Evolutionary conservation across 2,113 vertebrate genomes (phyloP).

Genomic region (Pao palembangensis): DNA sequence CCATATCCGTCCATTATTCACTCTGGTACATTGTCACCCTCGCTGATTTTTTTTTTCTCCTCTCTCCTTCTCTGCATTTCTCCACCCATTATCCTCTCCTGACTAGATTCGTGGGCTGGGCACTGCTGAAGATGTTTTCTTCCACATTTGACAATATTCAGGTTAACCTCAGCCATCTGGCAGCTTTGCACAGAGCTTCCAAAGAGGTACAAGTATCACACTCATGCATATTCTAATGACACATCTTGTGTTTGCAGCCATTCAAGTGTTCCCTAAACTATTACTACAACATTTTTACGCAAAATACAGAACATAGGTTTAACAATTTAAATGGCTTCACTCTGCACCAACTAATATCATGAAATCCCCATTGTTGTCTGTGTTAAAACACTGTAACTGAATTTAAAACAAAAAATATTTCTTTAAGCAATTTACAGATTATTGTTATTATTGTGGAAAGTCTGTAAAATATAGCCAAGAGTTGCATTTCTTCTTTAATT

Average conservation of each 20-base stretch:
- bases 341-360: neutral
- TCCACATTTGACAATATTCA: constrained; percentile 67
- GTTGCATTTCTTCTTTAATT: neutral
- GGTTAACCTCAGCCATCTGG: constrained; percentile 72
- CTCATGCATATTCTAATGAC: constrained; percentile 4
- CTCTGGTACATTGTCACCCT: constrained; percentile 8
- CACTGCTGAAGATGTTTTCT: constrained; percentile 67
- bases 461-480: no score
- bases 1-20: constrained; percentile 12
- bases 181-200: constrained; percentile 57
- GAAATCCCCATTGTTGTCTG: neutral
- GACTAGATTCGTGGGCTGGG: constrained; percentile 67
- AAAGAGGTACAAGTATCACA: constrained; percentile 59
- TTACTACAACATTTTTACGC: neutral
- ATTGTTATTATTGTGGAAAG: no score
- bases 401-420: no score
- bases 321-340: constrained; percentile 10
- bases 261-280: constrained; percentile 1
- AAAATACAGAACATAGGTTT: neutral
- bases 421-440: no score
- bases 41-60: constrained; percentile 6
- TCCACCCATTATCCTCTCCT: constrained; percentile 11
- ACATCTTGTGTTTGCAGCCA: constrained; percentile 7
- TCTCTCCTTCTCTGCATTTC: constrained; percentile 9
- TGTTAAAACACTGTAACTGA: no score